Conservation (phyloP, 2,113 vertebrate species). For the Phalacrocorax aristotelis region DNA sequence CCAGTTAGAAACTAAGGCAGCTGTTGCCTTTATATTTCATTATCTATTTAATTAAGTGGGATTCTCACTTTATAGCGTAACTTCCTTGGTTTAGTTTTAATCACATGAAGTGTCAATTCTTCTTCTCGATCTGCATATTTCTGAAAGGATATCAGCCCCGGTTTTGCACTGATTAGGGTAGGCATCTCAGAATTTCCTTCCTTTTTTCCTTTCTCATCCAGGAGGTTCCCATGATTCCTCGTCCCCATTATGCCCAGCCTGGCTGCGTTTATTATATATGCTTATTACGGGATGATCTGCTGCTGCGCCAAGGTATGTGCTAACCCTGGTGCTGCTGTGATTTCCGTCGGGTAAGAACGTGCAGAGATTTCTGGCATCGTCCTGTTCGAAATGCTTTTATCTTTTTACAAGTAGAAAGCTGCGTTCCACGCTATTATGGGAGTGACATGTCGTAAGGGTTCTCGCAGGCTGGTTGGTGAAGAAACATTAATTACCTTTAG, state of each 20-base stretch:
- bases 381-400: not conserved
- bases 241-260: constrained; percentile 92
- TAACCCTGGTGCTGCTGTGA: not conserved
- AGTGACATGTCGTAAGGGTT: not conserved
- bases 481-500: not conserved
- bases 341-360: not conserved
- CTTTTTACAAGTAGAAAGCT: not conserved
- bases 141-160: not conserved
- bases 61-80: not conserved
- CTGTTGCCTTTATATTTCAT: not conserved
- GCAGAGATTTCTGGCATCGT: not conserved
- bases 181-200: not conserved
- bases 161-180: not conserved
- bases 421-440: not conserved
- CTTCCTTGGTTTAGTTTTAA: not conserved
- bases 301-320: constrained; percentile 90
- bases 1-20: not conserved
- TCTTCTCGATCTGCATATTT: not conserved
- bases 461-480: not conserved
- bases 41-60: not conserved
- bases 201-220: constrained; percentile 39
- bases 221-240: constrained; percentile 99
- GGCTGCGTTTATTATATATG: constrained; percentile 97
- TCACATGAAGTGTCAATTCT: rapidly evolving
- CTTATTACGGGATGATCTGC: constrained; percentile 90